phyloP scores from a whole-genome alignment of 2,888 invertebrate genomes.

The Hyposoter dolosus region DNA sequence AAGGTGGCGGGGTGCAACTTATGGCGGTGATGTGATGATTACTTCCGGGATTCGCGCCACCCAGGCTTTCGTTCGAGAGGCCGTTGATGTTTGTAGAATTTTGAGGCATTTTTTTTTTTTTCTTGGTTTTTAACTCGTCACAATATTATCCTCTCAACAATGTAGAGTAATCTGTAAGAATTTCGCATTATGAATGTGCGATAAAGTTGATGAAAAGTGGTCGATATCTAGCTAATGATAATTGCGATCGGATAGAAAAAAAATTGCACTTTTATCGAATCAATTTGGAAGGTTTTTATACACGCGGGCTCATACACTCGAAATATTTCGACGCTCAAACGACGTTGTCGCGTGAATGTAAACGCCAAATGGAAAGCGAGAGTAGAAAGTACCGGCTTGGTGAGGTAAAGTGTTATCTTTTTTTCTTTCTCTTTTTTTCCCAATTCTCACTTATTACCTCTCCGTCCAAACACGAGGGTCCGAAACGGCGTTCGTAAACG shows the following conservation, averaged over 20 bases:
- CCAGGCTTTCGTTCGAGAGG: slow-evolving; percentile 66
- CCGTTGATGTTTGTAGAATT: slow-evolving; percentile 69
- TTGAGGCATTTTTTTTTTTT: slow-evolving; percentile 74
- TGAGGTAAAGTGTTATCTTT: slow-evolving; percentile 15
- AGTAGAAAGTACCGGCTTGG: slow-evolving; percentile 60
- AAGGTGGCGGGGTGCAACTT: slow-evolving; percentile 79
- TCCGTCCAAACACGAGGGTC: slow-evolving; percentile 57
- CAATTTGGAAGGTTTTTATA: background rate
- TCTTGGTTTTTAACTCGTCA: background rate
- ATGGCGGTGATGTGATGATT: slow-evolving; percentile 73
- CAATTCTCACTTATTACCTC: slow-evolving; percentile 26
- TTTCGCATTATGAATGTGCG: background rate
- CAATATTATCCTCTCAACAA: background rate
- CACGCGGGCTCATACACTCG: background rate
- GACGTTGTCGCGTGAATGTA: slow-evolving; percentile 10
- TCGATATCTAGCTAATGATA: background rate
- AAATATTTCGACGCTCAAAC: slow-evolving; percentile 18
- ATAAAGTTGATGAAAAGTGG: background rate
- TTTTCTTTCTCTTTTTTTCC: slow-evolving; percentile 1
- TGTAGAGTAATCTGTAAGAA: slow-evolving; percentile 39
- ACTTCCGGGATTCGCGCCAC: slow-evolving; percentile 73
- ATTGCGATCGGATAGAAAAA: background rate
- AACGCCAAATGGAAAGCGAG: slow-evolving; percentile 61
- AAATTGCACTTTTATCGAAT: background rate
- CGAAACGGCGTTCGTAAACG: slow-evolving; percentile 37